Evolutionary conservation across 2,113 vertebrate species (phyloP).

Genomic region (Ophthalmolycus amberensis): DNA sequence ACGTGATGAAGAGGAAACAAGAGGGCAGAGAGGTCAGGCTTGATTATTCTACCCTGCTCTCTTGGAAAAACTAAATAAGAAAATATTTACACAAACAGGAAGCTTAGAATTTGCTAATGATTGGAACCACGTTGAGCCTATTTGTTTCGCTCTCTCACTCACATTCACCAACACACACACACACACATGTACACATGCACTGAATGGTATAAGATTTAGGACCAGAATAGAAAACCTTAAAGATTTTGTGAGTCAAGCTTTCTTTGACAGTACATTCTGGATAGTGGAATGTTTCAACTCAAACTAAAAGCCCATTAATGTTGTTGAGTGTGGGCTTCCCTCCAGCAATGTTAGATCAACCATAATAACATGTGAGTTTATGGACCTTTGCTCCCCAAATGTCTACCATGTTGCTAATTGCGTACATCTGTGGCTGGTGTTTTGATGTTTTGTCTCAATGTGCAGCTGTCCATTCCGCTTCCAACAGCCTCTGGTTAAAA

Average conservation of each 20-base stretch:
- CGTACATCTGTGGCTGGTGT: conserved; percentile 74
- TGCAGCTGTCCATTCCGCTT: conserved; percentile 72
- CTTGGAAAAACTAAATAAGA: conserved; percentile 69
- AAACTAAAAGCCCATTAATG: conserved; percentile 65
- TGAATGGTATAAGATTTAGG: background rate
- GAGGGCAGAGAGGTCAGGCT: conserved; percentile 64
- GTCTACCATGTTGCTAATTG: conserved; percentile 83
- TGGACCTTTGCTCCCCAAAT: conserved; percentile 80
- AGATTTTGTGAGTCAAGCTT: conserved; percentile 16
- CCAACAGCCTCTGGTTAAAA: conserved; percentile 72
- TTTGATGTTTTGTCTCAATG: conserved; percentile 75
- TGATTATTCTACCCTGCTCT: conserved; percentile 63
- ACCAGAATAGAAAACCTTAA: conserved; percentile 24
- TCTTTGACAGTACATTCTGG: conserved; percentile 14
- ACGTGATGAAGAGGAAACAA: conserved; percentile 45
- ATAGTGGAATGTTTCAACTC: conserved; percentile 41
- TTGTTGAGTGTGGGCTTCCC: conserved; percentile 52
- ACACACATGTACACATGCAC: background rate
- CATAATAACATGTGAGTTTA: conserved; percentile 77
- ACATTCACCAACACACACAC: background rate
- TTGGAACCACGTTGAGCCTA: conserved; percentile 65
- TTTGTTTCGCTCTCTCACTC: conserved; percentile 3
- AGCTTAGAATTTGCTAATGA: conserved; percentile 67
- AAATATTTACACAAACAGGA: conserved; percentile 79
- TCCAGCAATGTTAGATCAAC: conserved; percentile 73